Conservation (phyloP, 2,797 vertebrate genomes). For the Anguilla megastoma region DNA sequence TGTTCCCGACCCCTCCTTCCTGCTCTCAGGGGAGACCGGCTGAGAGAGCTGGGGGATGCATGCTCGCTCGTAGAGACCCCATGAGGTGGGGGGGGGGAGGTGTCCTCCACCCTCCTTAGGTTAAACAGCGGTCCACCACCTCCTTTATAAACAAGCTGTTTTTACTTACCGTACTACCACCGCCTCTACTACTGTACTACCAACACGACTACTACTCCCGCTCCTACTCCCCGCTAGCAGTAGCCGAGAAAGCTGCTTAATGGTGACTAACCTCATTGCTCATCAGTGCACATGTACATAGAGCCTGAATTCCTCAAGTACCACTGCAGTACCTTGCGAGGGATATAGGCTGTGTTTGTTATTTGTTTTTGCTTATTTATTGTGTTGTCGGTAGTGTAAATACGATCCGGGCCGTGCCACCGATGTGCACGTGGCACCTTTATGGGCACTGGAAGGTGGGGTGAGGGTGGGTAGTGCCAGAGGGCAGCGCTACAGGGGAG, state of each 20-base stretch:
- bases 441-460: slow-evolving; percentile 38
- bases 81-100: slow-evolving; percentile 34
- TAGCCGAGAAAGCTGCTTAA: slow-evolving; percentile 62
- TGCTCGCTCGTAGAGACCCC: slow-evolving; percentile 35
- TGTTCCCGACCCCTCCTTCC: slow-evolving; percentile 60
- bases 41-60: slow-evolving; percentile 45
- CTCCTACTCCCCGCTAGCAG: slow-evolving; percentile 36
- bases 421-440: slow-evolving; percentile 44
- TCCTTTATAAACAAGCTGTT: slow-evolving; percentile 31
- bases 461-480: slow-evolving; percentile 42
- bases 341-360: slow-evolving; percentile 37
- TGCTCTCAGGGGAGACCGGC: slow-evolving; percentile 54
- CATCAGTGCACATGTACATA: slow-evolving; percentile 59
- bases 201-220: slow-evolving; percentile 45
- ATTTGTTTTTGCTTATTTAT: slow-evolving; percentile 43
- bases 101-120: slow-evolving; percentile 43
- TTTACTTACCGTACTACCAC: slow-evolving; percentile 54
- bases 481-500: slow-evolving; percentile 52
- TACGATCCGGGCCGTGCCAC: slow-evolving; percentile 27
- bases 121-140: slow-evolving; percentile 34
- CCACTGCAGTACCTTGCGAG: slow-evolving; percentile 26
- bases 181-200: slow-evolving; percentile 61
- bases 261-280: slow-evolving; percentile 68
- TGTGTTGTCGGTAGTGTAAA: slow-evolving; percentile 25
- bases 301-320: slow-evolving; percentile 23